phyloP scores from a whole-genome alignment of 2,888 invertebrate genomes.

The Anthrax anthrax region DNA sequence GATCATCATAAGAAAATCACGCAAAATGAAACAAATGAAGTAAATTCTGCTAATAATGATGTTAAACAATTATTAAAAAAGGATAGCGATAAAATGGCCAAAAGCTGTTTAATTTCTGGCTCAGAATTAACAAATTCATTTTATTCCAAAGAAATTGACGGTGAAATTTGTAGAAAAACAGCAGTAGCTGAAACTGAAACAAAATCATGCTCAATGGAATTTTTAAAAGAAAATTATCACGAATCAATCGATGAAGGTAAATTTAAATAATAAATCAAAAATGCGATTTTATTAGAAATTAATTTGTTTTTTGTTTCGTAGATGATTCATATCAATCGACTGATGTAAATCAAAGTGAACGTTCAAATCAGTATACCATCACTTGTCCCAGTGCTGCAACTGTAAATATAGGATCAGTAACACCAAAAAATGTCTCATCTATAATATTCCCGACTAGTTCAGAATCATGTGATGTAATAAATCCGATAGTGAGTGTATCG shows the following conservation, averaged over 20 bases:
- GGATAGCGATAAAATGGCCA: no score
- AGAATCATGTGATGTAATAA: slow-evolving; percentile 9
- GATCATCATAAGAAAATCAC: slow-evolving; percentile 14
- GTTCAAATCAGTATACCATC: slow-evolving; percentile 5
- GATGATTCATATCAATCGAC: neutral
- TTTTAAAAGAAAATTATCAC: no score
- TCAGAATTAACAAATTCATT: no score
- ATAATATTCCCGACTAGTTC: slow-evolving; percentile 7
- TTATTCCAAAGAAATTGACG: no score
- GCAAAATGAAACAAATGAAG: neutral
- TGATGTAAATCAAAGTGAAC: neutral
- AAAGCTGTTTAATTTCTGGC: no score
- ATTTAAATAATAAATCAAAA: no score
- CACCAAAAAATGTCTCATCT: slow-evolving; percentile 6
- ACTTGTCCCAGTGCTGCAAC: slow-evolving; percentile 9
- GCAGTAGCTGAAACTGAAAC: no score
- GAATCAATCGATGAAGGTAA: neutral
- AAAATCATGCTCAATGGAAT: no score
- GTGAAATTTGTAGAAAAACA: no score
- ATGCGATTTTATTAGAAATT: no score
- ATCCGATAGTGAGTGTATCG: neutral
- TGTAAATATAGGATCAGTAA: slow-evolving; percentile 3
- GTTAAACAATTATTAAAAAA: no score
- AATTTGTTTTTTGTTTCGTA: no score
- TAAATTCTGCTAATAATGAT: neutral